These are phyloP conservation scores for Lamellibrachia columna DNA, from an alignment of 2,888 invertebrate species.

Conservation along the genomic window DNA sequence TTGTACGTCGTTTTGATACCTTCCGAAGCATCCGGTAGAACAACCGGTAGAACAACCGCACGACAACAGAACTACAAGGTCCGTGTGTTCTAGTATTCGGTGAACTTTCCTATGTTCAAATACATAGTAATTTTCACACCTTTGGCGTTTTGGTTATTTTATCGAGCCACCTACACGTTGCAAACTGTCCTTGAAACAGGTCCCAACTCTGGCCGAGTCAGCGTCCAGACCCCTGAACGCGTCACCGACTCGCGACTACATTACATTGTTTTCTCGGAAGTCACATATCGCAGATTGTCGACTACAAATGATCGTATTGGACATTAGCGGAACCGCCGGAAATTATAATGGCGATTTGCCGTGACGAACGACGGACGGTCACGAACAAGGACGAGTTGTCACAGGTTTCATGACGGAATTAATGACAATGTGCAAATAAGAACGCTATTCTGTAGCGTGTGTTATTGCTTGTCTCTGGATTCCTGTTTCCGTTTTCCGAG, in stretches of 20 bases:
- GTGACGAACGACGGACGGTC: background rate
- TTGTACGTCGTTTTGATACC: too few species aligned
- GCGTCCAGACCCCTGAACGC: background rate
- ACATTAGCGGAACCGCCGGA: background rate
- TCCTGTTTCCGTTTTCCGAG: background rate
- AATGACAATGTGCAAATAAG: background rate
- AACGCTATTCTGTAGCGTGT: background rate
- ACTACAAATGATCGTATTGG: conserved; percentile 4
- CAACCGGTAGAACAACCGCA: too few species aligned
- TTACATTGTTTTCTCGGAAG: background rate
- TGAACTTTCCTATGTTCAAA: background rate
- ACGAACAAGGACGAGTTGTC: background rate
- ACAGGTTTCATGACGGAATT: background rate
- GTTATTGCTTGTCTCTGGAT: background rate
- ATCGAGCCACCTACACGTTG: background rate
- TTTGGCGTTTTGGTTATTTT: background rate
- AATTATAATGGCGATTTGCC: background rate
- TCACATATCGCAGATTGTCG: background rate
- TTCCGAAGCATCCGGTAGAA: too few species aligned
- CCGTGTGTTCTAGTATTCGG: too few species aligned
- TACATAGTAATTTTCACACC: background rate
- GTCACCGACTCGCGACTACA: background rate
- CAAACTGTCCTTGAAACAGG: background rate
- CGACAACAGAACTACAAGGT: too few species aligned
- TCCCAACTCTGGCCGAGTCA: background rate